Evolutionary conservation across 2,888 invertebrate species (phyloP).

Genomic region (Bombylius major): DNA sequence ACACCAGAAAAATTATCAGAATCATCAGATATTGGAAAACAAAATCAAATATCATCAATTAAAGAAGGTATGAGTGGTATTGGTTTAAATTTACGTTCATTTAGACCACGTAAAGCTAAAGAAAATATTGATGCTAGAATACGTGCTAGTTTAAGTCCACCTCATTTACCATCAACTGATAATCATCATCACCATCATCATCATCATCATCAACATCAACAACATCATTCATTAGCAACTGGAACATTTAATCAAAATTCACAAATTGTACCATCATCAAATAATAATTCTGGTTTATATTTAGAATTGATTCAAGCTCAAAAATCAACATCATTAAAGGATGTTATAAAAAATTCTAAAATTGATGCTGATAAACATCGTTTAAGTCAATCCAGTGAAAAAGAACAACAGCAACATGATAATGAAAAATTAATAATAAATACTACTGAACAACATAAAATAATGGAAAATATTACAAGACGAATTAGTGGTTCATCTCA

Average conservation of each 20-base stretch:
- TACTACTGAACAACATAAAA: neutral
- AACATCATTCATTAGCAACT: neutral
- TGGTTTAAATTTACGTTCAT: neutral
- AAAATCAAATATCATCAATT: neutral
- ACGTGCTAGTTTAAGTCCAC: neutral
- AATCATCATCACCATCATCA: neutral
- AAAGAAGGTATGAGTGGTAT: neutral
- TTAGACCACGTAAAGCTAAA: neutral
- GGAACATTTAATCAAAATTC: neutral
- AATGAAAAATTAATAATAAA: neutral
- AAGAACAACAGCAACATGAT: neutral
- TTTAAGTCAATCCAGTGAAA: neutral
- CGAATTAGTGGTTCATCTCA: no score
- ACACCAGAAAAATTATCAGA: neutral
- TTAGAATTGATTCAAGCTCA: neutral
- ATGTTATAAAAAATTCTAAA: neutral
- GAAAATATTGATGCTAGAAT: neutral
- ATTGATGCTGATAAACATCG: neutral
- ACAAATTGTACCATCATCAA: neutral
- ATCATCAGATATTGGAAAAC: neutral
- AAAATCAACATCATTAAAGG: neutral
- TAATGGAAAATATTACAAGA: neutral
- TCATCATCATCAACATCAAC: neutral
- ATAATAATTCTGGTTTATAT: neutral
- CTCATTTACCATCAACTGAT: neutral